phyloP scores from a whole-genome alignment of 2,888 invertebrate genomes.

The Parnassius mnemosyne region DNA sequence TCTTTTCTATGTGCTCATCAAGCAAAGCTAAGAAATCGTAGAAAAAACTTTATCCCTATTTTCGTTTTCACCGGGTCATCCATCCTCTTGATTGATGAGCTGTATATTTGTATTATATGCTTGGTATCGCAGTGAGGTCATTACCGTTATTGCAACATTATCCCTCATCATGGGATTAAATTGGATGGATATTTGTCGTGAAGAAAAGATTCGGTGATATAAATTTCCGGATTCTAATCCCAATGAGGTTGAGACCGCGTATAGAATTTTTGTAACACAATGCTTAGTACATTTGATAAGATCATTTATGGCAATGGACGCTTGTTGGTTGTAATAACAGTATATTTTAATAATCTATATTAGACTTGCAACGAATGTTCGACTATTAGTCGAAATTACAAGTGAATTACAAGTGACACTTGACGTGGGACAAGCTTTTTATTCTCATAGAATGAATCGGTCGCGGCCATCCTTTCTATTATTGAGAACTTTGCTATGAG shows the following conservation, averaged over 20 bases:
- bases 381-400: too few relatives aligned
- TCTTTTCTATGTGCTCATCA: too few relatives aligned
- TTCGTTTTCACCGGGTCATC: background rate
- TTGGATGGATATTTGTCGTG: conserved; percentile 2
- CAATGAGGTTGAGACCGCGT: too few relatives aligned
- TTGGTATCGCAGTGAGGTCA: conserved; percentile 9
- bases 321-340: too few relatives aligned
- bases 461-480: conserved; percentile 3
- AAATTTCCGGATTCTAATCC: background rate
- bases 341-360: too few relatives aligned
- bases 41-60: too few relatives aligned
- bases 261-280: too few relatives aligned
- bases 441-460: background rate
- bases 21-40: too few relatives aligned
- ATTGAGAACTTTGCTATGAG: conserved; percentile 1
- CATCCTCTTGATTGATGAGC: conserved; percentile 13
- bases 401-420: too few relatives aligned
- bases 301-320: too few relatives aligned
- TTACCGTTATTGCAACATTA: conserved; percentile 10
- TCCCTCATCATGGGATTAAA: conserved; percentile 10
- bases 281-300: too few relatives aligned
- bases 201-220: background rate
- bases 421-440: background rate
- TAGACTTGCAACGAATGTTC: too few relatives aligned
- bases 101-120: background rate